phyloP scores from a whole-genome alignment of 1,140 invertebrate species.

The Drosophila bocqueti region DNA sequence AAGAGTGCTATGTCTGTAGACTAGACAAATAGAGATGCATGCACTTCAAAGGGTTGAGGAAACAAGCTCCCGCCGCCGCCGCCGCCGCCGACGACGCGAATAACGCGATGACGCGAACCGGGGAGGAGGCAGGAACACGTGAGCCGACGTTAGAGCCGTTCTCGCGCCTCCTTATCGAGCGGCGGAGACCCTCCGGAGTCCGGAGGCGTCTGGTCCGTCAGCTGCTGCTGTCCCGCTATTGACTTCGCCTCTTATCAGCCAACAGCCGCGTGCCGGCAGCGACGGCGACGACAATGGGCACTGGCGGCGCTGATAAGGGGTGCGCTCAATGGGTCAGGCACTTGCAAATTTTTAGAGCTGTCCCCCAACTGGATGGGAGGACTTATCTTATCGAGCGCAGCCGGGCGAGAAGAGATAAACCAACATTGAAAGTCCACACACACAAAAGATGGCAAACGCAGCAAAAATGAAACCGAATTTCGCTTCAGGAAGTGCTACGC shows the following conservation, averaged over 20 bases:
- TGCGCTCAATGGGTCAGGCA: constrained; percentile 57
- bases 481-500: constrained; percentile 38
- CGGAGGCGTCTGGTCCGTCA: constrained; percentile 54
- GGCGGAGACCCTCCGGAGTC: constrained; percentile 29
- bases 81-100: neutral
- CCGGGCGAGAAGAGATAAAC: constrained; percentile 32
- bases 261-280: constrained; percentile 65
- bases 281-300: constrained; percentile 18
- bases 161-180: constrained; percentile 34
- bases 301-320: constrained; percentile 47
- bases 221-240: constrained; percentile 26
- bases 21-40: constrained; percentile 34
- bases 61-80: constrained; percentile 12
- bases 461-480: constrained; percentile 28
- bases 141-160: constrained; percentile 32
- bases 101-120: neutral
- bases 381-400: constrained; percentile 43
- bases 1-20: constrained; percentile 14
- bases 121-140: constrained; percentile 62
- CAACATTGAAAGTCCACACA: constrained; percentile 13
- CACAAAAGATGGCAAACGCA: constrained; percentile 31
- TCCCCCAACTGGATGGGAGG: constrained; percentile 22
- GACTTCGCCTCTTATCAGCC: constrained; percentile 52
- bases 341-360: constrained; percentile 50
- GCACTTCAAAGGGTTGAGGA: constrained; percentile 35